Evolutionary conservation across 2,113 vertebrate species (phyloP).

Genomic region (Thalassarche chlororhynchos): DNA sequence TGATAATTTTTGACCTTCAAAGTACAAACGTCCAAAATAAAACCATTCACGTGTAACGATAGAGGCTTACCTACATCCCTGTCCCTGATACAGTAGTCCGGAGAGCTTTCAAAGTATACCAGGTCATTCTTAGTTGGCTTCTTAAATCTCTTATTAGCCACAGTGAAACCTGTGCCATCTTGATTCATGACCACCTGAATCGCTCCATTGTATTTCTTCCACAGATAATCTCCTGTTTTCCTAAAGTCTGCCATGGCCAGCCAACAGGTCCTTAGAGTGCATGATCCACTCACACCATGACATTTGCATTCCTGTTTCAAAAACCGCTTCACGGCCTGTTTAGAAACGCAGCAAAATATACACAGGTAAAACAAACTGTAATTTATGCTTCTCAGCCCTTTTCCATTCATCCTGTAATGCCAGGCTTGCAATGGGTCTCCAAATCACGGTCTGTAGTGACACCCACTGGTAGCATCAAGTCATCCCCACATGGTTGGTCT

Average conservation of each 20-base stretch:
- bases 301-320: constrained; percentile 96
- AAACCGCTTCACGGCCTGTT: constrained; percentile 92
- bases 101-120: constrained; percentile 95
- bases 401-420: background rate
- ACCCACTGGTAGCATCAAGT: constrained; percentile 58
- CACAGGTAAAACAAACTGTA: background rate
- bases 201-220: constrained; percentile 89
- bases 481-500: background rate
- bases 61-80: constrained; percentile 85
- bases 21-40: background rate
- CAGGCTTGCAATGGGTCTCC: background rate
- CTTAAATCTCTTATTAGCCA: constrained; percentile 87
- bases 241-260: constrained; percentile 93
- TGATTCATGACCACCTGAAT: constrained; percentile 96
- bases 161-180: constrained; percentile 92
- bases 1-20: background rate
- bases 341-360: background rate
- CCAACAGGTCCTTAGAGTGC: constrained; percentile 94
- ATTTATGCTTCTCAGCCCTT: background rate
- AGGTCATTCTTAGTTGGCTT: constrained; percentile 92
- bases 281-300: constrained; percentile 96
- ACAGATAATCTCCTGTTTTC: constrained; percentile 90
- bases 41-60: background rate
- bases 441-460: constrained; percentile 56
- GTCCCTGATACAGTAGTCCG: constrained; percentile 95